Evolutionary conservation across 2,888 invertebrate species (phyloP), one percentile per base, ranked within the genome.

Genomic region (Argynnis bischoffii): DNA sequence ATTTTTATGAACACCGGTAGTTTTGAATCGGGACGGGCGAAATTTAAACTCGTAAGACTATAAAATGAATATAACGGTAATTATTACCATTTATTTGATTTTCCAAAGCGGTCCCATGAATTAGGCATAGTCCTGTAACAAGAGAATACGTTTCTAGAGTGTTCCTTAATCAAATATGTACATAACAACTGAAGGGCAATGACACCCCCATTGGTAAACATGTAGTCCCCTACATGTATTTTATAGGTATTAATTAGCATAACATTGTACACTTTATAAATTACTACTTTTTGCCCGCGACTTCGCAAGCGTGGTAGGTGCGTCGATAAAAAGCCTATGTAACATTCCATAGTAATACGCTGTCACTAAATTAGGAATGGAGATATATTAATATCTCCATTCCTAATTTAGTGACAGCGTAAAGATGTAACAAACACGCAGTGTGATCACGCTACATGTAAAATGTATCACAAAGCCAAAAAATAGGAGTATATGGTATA

Each of bases 11-110:
- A 14, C 18, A 14, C 15, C 16, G 41, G 35, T 14, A 56, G 16
- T 18, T 56, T 16, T 41, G 18, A 16, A 41, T 56, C 18, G 18
- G 47, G 35, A 35, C 16, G 47, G 4, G 13, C 46, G 35, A 60
- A 5, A 35, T 55, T 55, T 16, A 55, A 55, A 55, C 46, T 55
- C 61, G 21, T 55, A 48, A 66, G 57, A 72, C 75, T 77, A 76
- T 71, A 74, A 68, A 72, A 67, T 67, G 65, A 74, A 73, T 68
- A 73, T 82, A 84, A 79, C 81, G 77, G 81, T 79, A 67, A 75
- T 41, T 55, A 78, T 83, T 79, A 79, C 66, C 78, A 82, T 82
- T 74, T 71, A 79, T 78, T 82, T 81, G 80, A 78, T 84, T 83
- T 81, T 77, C 75, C 71, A 78, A 81, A 77, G 69, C 69, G 72